Evolutionary conservation across 64 coral and sea anemone species (phyloP).

Genomic region (Platygyra sinensis): DNA sequence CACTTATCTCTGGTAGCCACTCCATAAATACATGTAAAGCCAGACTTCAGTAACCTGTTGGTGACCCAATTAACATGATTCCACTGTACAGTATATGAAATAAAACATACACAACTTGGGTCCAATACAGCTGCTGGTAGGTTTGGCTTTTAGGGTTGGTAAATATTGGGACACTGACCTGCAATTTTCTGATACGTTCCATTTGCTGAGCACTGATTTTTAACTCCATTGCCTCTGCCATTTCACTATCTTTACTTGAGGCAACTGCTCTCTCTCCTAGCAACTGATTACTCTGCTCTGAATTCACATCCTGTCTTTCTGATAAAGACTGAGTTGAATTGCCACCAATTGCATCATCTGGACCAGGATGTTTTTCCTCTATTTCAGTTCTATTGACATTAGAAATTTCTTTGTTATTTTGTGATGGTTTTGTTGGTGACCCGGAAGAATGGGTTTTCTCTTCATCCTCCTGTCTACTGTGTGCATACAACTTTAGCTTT

Average conservation of each 20-base stretch:
- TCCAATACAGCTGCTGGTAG: too few species aligned
- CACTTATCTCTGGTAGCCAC: too few species aligned
- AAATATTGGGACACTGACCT: conserved; percentile 43
- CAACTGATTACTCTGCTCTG: not conserved
- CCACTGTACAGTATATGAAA: too few species aligned
- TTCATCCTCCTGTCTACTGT: conserved; percentile 24
- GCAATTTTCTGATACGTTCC: conserved; percentile 78
- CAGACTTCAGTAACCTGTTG: too few species aligned
- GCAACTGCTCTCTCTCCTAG: not conserved
- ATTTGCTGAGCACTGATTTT: conserved; percentile 66
- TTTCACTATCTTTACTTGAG: not conserved
- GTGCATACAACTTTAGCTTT: conserved; percentile 53
- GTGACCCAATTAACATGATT: too few species aligned
- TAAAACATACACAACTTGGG: too few species aligned
- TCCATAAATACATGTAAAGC: too few species aligned
- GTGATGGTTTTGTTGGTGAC: not conserved
- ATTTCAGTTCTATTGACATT: not conserved
- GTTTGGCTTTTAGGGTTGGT: too few species aligned
- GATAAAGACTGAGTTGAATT: not conserved
- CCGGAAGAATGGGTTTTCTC: not conserved
- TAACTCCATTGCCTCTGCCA: not conserved
- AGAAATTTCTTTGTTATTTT: not conserved
- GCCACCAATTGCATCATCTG: not conserved
- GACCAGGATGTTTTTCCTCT: not conserved
- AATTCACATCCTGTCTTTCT: conserved; percentile 1